Percentiles rank a stretch among this genome's conserved stretches.
These are phyloP conservation scores for Todiramphus chloris DNA, from an alignment of 2,113 vertebrate genomes.

Conservation along the genomic window DNA sequence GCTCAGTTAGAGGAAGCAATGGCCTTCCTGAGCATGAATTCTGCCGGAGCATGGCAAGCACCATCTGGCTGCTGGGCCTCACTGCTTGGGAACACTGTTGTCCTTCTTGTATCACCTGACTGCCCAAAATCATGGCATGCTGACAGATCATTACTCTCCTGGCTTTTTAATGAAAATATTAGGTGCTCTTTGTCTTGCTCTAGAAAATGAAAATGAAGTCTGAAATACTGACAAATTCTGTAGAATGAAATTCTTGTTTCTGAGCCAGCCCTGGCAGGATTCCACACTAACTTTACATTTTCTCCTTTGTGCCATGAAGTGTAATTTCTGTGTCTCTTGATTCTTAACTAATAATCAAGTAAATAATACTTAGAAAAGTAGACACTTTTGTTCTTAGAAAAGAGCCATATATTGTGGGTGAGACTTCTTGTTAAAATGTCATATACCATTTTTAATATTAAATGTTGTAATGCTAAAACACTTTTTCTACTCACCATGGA, in stretches of 20 bases:
- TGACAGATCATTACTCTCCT: background rate
- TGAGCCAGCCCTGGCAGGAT: background rate
- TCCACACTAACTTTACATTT: background rate
- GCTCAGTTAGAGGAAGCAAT: rapidly evolving
- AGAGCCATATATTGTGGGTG: background rate
- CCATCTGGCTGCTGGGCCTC: background rate
- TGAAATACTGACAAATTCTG: background rate
- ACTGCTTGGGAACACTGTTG: rapidly evolving
- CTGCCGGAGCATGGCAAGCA: background rate
- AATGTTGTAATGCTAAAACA: background rate
- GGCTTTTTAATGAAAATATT: background rate
- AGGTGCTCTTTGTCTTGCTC: background rate
- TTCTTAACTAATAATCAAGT: background rate
- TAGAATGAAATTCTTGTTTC: background rate
- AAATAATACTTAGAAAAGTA: background rate
- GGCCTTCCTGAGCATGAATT: background rate
- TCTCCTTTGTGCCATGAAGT: background rate
- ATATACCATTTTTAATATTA: background rate
- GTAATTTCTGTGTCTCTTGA: background rate
- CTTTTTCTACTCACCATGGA: background rate
- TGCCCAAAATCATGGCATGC: background rate
- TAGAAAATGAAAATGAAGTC: background rate
- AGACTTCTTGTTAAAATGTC: background rate
- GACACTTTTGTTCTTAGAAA: background rate
- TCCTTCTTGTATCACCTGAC: rapidly evolving